Evolutionary conservation across 2,113 vertebrate genomes (phyloP), one percentile per base, ranked within the genome.

Genomic region (Caretta caretta): DNA sequence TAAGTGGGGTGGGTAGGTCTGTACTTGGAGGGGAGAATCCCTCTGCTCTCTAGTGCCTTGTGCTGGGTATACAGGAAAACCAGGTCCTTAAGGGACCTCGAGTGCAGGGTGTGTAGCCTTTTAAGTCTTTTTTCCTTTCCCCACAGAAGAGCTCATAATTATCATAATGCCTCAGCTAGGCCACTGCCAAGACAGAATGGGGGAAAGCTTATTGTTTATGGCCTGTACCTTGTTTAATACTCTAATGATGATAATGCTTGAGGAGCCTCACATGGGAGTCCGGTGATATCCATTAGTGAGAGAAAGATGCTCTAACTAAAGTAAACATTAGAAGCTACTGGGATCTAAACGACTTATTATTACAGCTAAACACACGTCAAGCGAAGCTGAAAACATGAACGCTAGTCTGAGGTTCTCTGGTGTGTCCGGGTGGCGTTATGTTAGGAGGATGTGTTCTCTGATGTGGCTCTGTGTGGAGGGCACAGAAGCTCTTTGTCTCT

Each of bases 401-500:
- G 13, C 8, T 46, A 53, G 29, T 48, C 48, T 19, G 54, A 83
- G 17, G 31, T 53, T 83, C 48, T 24, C 27, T 27, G 25, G 20
- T 31, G 14, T 35, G 42, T 25, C 72, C 4, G 5, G 29, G 8
- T 2, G 8, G 7, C 3, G 65, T 2, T 7, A 0, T 19, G 0
- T 76, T 1, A 7, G 49, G 1, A 53, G 20, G 2, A 50, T 6
- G 14, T 8, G 31, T 75, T 19, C 11, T 50, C 13, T 72, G 72
- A 6, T 0, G 10, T 5, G 48, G 22, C 24, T 88, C 13, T 72
- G 53, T 9, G 46, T 16, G 2, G 3, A 35, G 7, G 35, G 19
- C 5, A 1, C 24, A 25, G 79, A n/a, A 84, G 35, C 35, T 24
- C 20, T 3, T 0, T 69, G 38, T 17, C 50, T 24, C 2, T 0